Conservation (phyloP, 2,797 vertebrate species). For the Rachycentron canadum region DNA sequence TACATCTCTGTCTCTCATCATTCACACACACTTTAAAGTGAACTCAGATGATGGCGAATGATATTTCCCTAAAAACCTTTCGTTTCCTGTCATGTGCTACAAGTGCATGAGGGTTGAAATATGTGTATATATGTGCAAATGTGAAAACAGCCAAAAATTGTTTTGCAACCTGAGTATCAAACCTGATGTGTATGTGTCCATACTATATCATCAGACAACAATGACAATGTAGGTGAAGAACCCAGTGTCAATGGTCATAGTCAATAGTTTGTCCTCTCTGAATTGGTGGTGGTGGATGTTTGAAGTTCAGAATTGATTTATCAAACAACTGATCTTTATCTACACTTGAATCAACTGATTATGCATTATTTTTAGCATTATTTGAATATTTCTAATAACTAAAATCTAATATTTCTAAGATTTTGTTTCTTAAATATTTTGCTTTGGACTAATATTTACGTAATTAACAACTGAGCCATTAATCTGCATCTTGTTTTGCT, state of each 20-base stretch:
- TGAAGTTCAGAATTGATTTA: no score
- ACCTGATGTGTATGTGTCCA: background rate
- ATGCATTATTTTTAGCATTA: background rate
- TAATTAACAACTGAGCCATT: constrained; percentile 25
- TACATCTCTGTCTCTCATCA: constrained; percentile 57
- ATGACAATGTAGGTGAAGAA: background rate
- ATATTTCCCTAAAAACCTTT: constrained; percentile 15
- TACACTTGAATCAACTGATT: background rate
- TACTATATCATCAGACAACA: background rate
- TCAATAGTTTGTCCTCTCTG: background rate
- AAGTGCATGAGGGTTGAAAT: background rate
- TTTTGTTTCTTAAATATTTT: background rate
- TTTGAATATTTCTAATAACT: background rate
- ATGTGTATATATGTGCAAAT: no score
- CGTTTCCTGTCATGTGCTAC: constrained; percentile 18
- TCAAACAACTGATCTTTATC: background rate
- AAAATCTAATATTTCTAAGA: no score
- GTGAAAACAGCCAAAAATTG: background rate
- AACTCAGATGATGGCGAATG: constrained; percentile 20
- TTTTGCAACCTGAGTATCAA: background rate
- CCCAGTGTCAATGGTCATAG: no score
- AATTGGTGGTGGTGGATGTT: background rate
- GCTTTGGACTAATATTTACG: background rate
- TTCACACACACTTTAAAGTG: constrained; percentile 43
- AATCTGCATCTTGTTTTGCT: constrained; percentile 8